Evolutionary conservation across 2,888 invertebrate genomes (phyloP).

Genomic region (Drosophila mercatorum): DNA sequence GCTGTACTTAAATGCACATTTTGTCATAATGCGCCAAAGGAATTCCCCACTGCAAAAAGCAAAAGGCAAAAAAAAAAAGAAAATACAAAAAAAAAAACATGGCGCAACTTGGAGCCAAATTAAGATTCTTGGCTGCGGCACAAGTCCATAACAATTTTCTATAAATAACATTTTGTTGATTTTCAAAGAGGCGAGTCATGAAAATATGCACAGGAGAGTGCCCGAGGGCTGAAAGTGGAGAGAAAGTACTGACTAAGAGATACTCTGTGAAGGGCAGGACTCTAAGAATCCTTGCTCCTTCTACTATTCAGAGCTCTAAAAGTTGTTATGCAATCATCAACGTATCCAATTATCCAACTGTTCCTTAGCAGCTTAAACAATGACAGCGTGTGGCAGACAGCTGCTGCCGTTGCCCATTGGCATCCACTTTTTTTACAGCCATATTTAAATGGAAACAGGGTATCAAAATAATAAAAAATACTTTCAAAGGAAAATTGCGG

Average conservation of each 20-base stretch:
- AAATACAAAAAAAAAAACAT: conserved; percentile 9
- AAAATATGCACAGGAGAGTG: conserved; percentile 22
- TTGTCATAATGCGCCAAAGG: conserved; percentile 68
- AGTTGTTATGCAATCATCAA: background rate
- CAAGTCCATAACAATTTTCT: conserved; percentile 70
- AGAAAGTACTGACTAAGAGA: background rate
- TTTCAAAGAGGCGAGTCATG: conserved; percentile 19
- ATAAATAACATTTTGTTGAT: conserved; percentile 72
- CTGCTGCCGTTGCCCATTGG: background rate
- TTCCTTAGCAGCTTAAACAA: background rate
- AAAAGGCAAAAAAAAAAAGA: background rate
- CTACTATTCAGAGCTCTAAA: background rate
- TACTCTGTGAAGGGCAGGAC: background rate
- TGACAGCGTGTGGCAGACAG: background rate
- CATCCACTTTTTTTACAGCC: background rate
- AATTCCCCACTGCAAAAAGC: conserved; percentile 2
- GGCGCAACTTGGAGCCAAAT: conserved; percentile 56
- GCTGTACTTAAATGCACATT: conserved; percentile 81
- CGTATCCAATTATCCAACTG: conserved; percentile 1
- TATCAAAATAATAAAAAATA: conserved; percentile 5
- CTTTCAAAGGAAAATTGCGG: conserved; percentile 14
- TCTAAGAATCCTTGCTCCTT: background rate
- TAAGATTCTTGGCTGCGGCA: conserved; percentile 66
- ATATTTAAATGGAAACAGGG: conserved; percentile 7
- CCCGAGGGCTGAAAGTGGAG: background rate